phyloP scores from a whole-genome alignment of 1,140 invertebrate species.

The Psix sp. region DNA sequence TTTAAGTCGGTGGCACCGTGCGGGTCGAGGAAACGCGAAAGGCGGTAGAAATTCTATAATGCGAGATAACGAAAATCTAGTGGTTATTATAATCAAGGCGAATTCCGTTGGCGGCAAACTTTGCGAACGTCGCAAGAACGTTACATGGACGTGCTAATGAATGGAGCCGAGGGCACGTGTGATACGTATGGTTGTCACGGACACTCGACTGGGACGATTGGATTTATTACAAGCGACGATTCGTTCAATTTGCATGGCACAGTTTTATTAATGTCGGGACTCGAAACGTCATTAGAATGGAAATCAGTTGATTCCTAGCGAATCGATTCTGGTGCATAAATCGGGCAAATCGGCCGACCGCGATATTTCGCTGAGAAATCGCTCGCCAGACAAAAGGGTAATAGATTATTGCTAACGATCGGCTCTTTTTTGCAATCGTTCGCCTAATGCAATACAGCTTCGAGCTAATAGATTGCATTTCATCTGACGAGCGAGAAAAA shows the following conservation, averaged over 20 bases:
- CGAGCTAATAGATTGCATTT: constrained; percentile 46
- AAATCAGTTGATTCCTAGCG: constrained; percentile 24
- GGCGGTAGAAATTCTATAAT: constrained; percentile 39
- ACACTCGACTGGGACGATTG: constrained; percentile 2
- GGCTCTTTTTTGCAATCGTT: constrained; percentile 43
- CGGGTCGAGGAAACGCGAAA: constrained; percentile 31
- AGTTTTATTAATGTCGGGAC: constrained; percentile 11
- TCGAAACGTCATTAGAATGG: constrained; percentile 9
- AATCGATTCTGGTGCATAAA: no score
- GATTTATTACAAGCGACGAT: no score
- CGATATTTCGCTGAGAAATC: no score
- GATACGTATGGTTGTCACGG: no score
- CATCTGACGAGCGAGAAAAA: constrained; percentile 48
- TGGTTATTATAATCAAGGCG: constrained; percentile 48
- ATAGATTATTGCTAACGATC: constrained; percentile 49
- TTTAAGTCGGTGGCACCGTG: constrained; percentile 12
- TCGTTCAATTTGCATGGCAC: neutral
- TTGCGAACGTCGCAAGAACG: constrained; percentile 6
- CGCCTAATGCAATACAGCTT: constrained; percentile 37
- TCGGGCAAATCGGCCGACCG: no score
- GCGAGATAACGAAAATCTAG: constrained; percentile 52
- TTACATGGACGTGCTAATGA: no score
- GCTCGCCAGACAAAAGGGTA: no score
- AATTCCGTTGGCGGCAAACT: constrained; percentile 26
- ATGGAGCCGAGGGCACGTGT: no score